Percentiles rank a stretch among this genome's conserved stretches.
These are phyloP conservation scores for Agrotis exclamationis DNA, from an alignment of 2,888 invertebrate genomes.

Conservation along the genomic window DNA sequence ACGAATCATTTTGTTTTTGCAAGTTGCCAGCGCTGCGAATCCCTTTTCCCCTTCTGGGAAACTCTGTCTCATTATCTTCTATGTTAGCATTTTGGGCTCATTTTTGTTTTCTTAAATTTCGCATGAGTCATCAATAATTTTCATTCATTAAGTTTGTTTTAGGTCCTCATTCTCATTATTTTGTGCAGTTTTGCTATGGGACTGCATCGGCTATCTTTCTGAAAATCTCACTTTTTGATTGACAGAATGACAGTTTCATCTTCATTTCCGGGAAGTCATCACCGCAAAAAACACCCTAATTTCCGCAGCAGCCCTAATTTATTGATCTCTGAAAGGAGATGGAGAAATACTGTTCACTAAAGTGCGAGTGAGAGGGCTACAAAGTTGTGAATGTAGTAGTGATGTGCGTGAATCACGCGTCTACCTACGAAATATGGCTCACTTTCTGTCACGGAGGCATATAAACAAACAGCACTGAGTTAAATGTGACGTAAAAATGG, in stretches of 20 bases:
- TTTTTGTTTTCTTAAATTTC: background rate
- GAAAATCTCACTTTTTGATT: background rate
- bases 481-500: conserved; percentile 88
- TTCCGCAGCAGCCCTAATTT: conserved; percentile 56
- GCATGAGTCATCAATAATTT: background rate
- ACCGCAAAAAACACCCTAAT: conserved; percentile 26
- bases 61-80: background rate
- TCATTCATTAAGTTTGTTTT: background rate
- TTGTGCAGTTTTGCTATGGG: background rate
- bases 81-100: background rate
- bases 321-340: conserved; percentile 62
- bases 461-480: conserved; percentile 59
- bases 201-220: background rate
- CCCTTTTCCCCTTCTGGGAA: background rate
- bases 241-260: conserved; percentile 20
- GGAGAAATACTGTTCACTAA: background rate
- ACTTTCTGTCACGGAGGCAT: conserved; percentile 61
- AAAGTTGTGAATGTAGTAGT: conserved; percentile 58
- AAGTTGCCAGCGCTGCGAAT: conserved; percentile 55
- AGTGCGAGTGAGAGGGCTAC: conserved; percentile 51
- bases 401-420: conserved; percentile 62
- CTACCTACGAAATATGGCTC: conserved; percentile 46
- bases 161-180: background rate
- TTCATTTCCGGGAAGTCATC: conserved; percentile 21
- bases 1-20: conserved; percentile 23